A percentile compares a stretch with the other conserved stretches of the same genome.
Evolutionary conservation across 2,797 vertebrate genomes (phyloP).

Genomic region (Gorsachius magnificus): DNA sequence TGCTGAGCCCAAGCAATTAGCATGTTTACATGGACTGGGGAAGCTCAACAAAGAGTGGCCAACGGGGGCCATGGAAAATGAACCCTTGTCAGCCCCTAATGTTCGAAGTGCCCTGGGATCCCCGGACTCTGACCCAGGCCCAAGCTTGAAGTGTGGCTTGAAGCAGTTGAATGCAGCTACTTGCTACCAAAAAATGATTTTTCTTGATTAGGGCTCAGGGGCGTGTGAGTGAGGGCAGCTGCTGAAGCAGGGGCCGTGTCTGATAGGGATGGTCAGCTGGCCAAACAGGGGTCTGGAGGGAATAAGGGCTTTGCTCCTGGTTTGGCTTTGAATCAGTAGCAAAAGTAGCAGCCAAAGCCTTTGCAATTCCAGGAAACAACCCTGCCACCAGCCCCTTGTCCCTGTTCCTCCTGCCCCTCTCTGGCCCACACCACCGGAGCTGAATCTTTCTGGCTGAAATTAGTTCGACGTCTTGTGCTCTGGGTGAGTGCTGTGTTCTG

Average conservation of each 20-base stretch:
- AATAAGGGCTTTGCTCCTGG: not conserved
- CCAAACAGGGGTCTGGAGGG: not conserved
- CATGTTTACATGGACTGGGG: constrained; percentile 69
- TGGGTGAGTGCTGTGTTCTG: not conserved
- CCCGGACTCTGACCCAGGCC: not conserved
- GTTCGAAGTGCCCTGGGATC: not conserved
- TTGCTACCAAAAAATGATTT: not conserved
- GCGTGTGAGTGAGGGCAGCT: not conserved
- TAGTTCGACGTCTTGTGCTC: not conserved
- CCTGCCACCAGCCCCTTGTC: not conserved
- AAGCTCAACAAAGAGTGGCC: constrained; percentile 75
- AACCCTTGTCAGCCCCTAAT: constrained; percentile 54
- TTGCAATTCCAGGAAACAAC: not conserved
- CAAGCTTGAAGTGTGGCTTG: not conserved
- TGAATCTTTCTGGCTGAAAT: not conserved
- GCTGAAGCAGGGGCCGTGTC: not conserved
- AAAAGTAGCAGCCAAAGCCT: not conserved
- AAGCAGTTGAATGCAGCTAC: not conserved
- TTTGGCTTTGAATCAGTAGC: not conserved
- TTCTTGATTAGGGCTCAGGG: not conserved
- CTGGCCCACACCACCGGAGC: rapidly evolving
- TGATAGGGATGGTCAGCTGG: not conserved
- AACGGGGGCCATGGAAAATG: constrained; percentile 56
- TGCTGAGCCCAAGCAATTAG: constrained; percentile 75
- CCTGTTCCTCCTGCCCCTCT: not conserved